Evolutionary conservation across 2,113 vertebrate genomes (phyloP).

Genomic region (Andinoacara biseriatus): DNA sequence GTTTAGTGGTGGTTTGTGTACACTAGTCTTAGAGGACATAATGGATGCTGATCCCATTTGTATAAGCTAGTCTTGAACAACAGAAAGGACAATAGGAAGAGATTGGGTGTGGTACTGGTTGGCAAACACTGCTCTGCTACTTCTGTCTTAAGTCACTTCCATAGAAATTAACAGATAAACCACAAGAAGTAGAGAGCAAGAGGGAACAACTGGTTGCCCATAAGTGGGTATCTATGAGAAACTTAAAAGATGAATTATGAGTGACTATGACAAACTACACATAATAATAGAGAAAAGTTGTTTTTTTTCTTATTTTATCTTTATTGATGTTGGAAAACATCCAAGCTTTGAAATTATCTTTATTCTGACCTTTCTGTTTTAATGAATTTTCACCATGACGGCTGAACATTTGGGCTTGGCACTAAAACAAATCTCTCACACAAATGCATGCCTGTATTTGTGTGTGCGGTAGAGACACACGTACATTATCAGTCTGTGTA

Average conservation of each 20-base stretch:
- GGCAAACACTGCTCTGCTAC: slow-evolving; percentile 35
- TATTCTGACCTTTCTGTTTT: slow-evolving; percentile 76
- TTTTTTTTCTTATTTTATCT: neutral
- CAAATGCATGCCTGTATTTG: slow-evolving; percentile 34
- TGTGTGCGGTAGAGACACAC: slow-evolving; percentile 20
- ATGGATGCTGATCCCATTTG: slow-evolving; percentile 64
- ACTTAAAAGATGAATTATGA: neutral
- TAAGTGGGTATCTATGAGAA: neutral
- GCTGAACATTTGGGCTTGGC: slow-evolving; percentile 63
- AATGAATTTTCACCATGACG: slow-evolving; percentile 77
- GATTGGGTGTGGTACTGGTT: slow-evolving; percentile 50
- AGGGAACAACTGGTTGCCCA: neutral
- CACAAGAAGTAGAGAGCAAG: neutral
- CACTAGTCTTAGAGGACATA: slow-evolving; percentile 65
- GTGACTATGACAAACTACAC: neutral
- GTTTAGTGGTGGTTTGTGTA: slow-evolving; percentile 45
- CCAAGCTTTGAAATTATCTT: slow-evolving; percentile 47
- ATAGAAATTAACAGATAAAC: neutral
- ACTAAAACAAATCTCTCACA: slow-evolving; percentile 45
- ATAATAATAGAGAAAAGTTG: neutral
- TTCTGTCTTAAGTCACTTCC: slow-evolving; percentile 16
- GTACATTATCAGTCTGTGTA: slow-evolving; percentile 39
- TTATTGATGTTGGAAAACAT: slow-evolving; percentile 18
- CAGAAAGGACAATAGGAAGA: slow-evolving; percentile 55
- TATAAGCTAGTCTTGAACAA: slow-evolving; percentile 50